A percentile compares a stretch with the other conserved stretches of the same genome.
Evolutionary conservation across 2,797 vertebrate genomes (phyloP).

Genomic region (Epinephelus awoara): DNA sequence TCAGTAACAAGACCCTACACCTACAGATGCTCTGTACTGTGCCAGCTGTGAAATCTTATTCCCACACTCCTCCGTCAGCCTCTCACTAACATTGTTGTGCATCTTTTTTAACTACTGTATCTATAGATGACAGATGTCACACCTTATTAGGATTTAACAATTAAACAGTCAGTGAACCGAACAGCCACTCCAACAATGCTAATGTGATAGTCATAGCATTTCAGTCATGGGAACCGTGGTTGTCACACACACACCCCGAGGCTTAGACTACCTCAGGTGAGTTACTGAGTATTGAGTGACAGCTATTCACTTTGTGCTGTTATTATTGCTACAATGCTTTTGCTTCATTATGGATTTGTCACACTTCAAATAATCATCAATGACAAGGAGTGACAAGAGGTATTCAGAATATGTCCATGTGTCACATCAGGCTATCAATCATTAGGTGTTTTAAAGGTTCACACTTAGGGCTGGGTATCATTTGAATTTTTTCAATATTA

Average conservation of each 20-base stretch:
- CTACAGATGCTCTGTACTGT: background rate
- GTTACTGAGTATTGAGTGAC: slow-evolving; percentile 47
- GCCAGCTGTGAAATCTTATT: slow-evolving; percentile 21
- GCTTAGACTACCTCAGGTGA: slow-evolving; percentile 36
- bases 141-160: slow-evolving; percentile 39
- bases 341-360: slow-evolving; percentile 50
- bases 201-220: slow-evolving; percentile 38
- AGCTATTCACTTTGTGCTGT: slow-evolving; percentile 41
- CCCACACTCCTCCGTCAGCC: slow-evolving; percentile 26
- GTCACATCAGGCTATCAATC: slow-evolving; percentile 20
- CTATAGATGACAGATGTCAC: slow-evolving; percentile 68
- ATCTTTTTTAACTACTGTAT: slow-evolving; percentile 64
- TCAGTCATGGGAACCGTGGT: slow-evolving; percentile 52
- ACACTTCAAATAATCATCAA: slow-evolving; percentile 50
- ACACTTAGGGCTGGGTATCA: background rate
- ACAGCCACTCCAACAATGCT: slow-evolving; percentile 46
- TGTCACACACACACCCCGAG: slow-evolving; percentile 37
- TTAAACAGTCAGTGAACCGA: slow-evolving; percentile 51
- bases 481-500: background rate
- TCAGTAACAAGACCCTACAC: background rate
- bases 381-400: slow-evolving; percentile 53
- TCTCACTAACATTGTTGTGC: slow-evolving; percentile 24
- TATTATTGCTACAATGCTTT: slow-evolving; percentile 61
- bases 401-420: slow-evolving; percentile 36
- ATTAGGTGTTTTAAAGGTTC: background rate